Evolutionary conservation across 2,888 invertebrate species (phyloP).

Genomic region (Acronicta aceris): DNA sequence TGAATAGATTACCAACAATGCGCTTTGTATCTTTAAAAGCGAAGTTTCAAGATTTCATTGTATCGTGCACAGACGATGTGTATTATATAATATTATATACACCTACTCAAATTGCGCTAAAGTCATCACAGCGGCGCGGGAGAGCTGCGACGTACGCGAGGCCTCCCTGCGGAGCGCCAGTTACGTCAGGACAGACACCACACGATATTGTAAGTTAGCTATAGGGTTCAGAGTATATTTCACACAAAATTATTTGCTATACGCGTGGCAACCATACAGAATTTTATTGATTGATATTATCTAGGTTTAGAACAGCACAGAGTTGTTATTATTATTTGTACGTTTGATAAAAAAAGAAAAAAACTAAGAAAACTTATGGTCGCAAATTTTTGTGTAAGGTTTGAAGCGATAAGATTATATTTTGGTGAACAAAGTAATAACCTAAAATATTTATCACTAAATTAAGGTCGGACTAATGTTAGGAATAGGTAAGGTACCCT

Average conservation of each 20-base stretch:
- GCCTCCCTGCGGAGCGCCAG: conserved; percentile 9
- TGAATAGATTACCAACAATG: not conserved
- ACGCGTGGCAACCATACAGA: conserved; percentile 30
- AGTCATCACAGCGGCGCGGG: conserved; percentile 30
- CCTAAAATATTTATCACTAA: conserved; percentile 44
- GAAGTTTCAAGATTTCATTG: conserved; percentile 7
- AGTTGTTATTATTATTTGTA: conserved; percentile 29
- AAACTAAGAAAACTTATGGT: conserved; percentile 18
- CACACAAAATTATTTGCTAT: conserved; percentile 12
- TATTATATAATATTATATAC: not conserved
- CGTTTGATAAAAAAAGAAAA: conserved; percentile 16
- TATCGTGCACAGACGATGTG: conserved; percentile 11
- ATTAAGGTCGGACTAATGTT: conserved; percentile 40
- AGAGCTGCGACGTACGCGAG: conserved; percentile 18
- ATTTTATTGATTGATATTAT: conserved; percentile 23
- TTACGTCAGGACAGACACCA: conserved; percentile 11
- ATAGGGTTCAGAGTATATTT: conserved; percentile 23
- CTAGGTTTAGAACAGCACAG: conserved; percentile 30
- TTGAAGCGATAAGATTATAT: conserved; percentile 31
- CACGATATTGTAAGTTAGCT: conserved; percentile 22
- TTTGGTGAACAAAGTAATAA: conserved; percentile 36
- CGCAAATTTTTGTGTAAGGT: conserved; percentile 10
- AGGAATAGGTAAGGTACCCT: conserved; percentile 20
- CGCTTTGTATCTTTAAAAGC: no score
- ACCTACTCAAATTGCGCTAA: conserved; percentile 20